Evolutionary conservation across 2,113 vertebrate species (phyloP).

Genomic region (Daboia siamensis): DNA sequence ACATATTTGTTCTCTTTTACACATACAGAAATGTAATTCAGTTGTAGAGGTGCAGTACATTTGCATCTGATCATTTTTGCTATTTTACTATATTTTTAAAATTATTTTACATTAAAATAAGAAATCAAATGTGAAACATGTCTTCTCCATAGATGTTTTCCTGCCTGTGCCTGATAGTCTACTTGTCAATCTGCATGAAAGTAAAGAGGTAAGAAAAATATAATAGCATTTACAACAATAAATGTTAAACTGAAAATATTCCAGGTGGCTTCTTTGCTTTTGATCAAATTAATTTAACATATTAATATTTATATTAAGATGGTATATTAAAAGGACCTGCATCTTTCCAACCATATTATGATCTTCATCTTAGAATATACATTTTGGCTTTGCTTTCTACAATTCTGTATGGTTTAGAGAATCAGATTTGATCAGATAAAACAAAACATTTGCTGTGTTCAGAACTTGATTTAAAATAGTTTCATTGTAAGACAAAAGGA

Average conservation of each 20-base stretch:
- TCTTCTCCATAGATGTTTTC: slow-evolving; percentile 82
- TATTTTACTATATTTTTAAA: neutral
- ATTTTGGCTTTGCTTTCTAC: neutral
- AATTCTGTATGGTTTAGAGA: neutral
- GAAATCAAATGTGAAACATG: slow-evolving; percentile 32
- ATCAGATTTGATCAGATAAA: neutral
- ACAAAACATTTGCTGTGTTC: neutral
- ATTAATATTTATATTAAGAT: neutral
- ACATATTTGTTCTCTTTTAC: no score
- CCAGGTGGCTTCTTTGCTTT: neutral
- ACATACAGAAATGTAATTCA: neutral
- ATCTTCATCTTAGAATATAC: neutral
- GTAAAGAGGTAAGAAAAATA: slow-evolving; percentile 81
- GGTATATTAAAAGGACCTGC: neutral
- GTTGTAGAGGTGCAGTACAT: neutral
- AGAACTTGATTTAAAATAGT: neutral
- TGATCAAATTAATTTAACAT: neutral
- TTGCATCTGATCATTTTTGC: neutral
- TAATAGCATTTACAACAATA: neutral
- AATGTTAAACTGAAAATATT: neutral
- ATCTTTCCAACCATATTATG: neutral
- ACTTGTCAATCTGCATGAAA: slow-evolving; percentile 94
- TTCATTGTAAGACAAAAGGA: neutral
- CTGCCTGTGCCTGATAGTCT: slow-evolving; percentile 92
- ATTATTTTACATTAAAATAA: neutral